Percentiles rank a stretch among this genome's conserved stretches.
These are phyloP conservation scores for Drosophila quadrilineata DNA, from an alignment of 1,140 invertebrate genomes.

Conservation along the genomic window DNA sequence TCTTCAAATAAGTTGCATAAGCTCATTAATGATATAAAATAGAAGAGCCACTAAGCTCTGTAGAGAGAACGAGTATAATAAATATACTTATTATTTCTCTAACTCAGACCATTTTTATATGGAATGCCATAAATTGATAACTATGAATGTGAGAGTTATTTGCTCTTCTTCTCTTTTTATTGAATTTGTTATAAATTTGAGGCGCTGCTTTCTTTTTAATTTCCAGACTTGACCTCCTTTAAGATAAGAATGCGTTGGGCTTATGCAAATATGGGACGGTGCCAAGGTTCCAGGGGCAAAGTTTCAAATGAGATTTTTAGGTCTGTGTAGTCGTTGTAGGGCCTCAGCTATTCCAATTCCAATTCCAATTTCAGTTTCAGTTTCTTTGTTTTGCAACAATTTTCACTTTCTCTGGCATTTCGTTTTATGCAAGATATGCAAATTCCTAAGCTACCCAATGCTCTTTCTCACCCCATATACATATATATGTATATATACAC, in stretches of 20 bases:
- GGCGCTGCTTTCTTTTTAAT: neutral
- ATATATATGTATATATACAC: too few species aligned
- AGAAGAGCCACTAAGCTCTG: too few species aligned
- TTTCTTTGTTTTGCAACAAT: conserved; percentile 38
- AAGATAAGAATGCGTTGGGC: conserved; percentile 10
- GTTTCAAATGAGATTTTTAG: conserved; percentile 26
- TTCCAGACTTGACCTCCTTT: conserved; percentile 8
- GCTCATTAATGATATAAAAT: conserved; percentile 10
- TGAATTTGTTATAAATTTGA: too few species aligned
- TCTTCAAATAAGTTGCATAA: conserved; percentile 11
- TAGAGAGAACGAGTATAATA: neutral
- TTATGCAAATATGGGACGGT: conserved; percentile 17
- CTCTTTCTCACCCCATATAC: conserved; percentile 2
- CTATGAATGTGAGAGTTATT: too few species aligned
- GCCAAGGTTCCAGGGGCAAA: conserved; percentile 2
- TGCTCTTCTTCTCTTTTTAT: too few species aligned
- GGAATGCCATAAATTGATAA: neutral
- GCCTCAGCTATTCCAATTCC: conserved; percentile 25
- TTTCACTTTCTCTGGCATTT: conserved; percentile 44
- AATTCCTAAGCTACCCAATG: conserved; percentile 25
- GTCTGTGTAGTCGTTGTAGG: neutral
- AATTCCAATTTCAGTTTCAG: conserved; percentile 32
- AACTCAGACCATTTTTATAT: neutral
- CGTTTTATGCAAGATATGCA: conserved; percentile 43
- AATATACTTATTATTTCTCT: too few species aligned